These are phyloP conservation scores for Drosophila kokeensis DNA, from an alignment of 2,888 invertebrate species.

Conservation along the genomic window DNA sequence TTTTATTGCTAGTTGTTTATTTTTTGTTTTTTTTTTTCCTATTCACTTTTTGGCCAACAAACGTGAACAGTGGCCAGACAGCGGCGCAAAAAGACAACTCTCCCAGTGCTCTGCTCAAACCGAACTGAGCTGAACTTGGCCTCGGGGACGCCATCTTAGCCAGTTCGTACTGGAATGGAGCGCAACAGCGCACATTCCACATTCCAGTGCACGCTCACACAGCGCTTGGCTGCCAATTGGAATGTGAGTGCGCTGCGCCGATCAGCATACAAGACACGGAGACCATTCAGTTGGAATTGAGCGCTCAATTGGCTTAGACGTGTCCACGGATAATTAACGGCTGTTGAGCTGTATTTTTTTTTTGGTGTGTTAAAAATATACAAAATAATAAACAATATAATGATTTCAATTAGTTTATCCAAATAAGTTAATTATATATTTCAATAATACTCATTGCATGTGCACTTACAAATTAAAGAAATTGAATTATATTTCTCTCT, in stretches of 20 bases:
- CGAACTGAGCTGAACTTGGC: slow-evolving; percentile 81
- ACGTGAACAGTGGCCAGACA: slow-evolving; percentile 48
- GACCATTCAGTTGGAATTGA: slow-evolving; percentile 72
- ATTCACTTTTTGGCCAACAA: slow-evolving; percentile 60
- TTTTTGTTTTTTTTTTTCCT: slow-evolving; percentile 10
- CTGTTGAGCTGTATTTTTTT: neutral
- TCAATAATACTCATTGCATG: too few species aligned
- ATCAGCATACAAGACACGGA: slow-evolving; percentile 27
- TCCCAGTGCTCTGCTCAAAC: slow-evolving; percentile 83
- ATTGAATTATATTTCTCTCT: neutral
- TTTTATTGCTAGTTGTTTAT: slow-evolving; percentile 34
- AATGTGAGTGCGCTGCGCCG: slow-evolving; percentile 20
- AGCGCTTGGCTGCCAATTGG: slow-evolving; percentile 56
- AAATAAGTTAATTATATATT: neutral
- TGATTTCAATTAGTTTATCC: neutral
- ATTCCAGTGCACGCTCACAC: slow-evolving; percentile 12
- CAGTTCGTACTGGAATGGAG: slow-evolving; percentile 58
- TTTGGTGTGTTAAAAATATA: slow-evolving; percentile 5
- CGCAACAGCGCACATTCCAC: slow-evolving; percentile 28
- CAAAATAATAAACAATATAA: neutral
- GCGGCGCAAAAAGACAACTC: slow-evolving; percentile 70
- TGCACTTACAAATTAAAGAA: neutral
- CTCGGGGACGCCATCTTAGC: slow-evolving; percentile 85
- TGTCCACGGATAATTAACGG: slow-evolving; percentile 55
- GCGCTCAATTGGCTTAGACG: slow-evolving; percentile 71